These are phyloP conservation scores for Pheucticus melanocephalus DNA, from an alignment of 2,113 vertebrate species.

Conservation along the genomic window DNA sequence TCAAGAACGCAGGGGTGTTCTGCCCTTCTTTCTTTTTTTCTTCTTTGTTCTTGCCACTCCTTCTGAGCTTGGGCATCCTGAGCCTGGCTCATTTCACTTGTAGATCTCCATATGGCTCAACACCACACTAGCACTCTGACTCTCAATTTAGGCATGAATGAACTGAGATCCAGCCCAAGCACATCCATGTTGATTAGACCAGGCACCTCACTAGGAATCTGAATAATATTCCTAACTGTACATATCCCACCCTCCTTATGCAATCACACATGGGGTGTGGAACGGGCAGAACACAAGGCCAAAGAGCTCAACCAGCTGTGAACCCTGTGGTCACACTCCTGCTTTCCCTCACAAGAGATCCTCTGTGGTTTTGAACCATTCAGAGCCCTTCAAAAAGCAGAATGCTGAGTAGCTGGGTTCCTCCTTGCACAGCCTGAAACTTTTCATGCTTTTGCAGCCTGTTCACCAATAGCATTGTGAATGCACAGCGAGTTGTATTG, in stretches of 20 bases:
- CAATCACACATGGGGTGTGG: background rate
- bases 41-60: background rate
- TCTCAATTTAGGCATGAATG: background rate
- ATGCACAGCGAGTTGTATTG: rapidly evolving
- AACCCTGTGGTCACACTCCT: background rate
- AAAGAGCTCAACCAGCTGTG: background rate
- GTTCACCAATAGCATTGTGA: background rate
- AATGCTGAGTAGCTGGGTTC: background rate
- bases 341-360: background rate
- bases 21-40: no score
- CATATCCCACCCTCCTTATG: background rate
- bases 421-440: background rate
- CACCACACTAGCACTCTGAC: background rate
- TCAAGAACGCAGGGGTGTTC: rapidly evolving
- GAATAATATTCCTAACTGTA: background rate
- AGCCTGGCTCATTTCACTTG: background rate
- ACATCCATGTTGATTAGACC: background rate
- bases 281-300: rapidly evolving
- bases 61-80: background rate
- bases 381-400: background rate
- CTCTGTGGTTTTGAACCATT: background rate
- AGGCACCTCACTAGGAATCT: background rate
- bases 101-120: background rate
- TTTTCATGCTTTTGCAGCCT: background rate
- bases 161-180: background rate